A percentile compares a stretch with the other conserved stretches of the same genome.
phyloP scores from a whole-genome alignment of 2,888 invertebrate genomes.

The Onthophagus sagittarius region DNA sequence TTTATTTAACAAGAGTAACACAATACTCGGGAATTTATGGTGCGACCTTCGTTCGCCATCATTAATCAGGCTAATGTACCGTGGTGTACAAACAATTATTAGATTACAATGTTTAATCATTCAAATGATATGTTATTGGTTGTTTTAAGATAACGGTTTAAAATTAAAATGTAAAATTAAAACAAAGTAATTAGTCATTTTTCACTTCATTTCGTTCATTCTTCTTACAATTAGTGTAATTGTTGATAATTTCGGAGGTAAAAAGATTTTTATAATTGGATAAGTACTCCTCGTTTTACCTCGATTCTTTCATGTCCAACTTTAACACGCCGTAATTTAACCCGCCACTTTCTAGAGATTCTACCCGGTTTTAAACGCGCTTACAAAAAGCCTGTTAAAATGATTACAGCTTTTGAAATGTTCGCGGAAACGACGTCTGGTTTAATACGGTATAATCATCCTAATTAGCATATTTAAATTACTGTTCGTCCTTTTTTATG shows the following conservation, averaged over 20 bases:
- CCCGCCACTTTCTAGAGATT: not conserved
- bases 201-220: not conserved
- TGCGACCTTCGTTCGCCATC: not conserved
- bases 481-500: not conserved
- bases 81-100: not conserved
- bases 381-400: not conserved
- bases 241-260: not conserved
- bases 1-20: not conserved
- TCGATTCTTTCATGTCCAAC: not conserved
- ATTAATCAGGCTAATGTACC: not conserved
- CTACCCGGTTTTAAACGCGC: not conserved
- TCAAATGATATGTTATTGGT: not conserved
- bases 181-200: no score
- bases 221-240: not conserved
- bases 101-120: not conserved
- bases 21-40: not conserved
- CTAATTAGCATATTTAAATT: conserved; percentile 3
- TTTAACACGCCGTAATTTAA: not conserved
- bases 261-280: not conserved
- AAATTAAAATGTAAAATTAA: no score
- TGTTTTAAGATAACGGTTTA: not conserved
- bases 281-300: not conserved
- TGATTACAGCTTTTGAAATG: conserved; percentile 6
- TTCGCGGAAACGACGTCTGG: not conserved
- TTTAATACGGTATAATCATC: not conserved